A percentile compares a stretch with the other conserved stretches of the same genome.
Evolutionary conservation across 2,888 invertebrate species (phyloP).

Genomic region (Bruchidius siliquastri): DNA sequence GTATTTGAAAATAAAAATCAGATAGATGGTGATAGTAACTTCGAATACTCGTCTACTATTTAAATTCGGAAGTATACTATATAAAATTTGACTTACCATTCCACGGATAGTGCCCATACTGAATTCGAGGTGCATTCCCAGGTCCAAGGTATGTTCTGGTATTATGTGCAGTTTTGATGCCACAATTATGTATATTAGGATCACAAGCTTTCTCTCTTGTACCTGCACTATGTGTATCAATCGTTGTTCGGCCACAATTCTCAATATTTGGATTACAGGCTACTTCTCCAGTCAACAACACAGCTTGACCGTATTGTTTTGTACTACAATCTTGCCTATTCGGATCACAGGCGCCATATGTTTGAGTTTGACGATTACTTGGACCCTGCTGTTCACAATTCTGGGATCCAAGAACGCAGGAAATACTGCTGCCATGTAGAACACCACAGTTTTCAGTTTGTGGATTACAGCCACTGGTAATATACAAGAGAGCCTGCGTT

Average conservation of each 20-base stretch:
- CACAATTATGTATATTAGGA: constrained; percentile 8
- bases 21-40: no score
- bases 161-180: background rate
- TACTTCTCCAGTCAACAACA: background rate
- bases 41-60: no score
- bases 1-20: no score
- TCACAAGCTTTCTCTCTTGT: constrained; percentile 1
- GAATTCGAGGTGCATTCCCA: background rate
- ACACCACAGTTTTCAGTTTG: background rate
- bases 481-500: background rate
- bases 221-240: background rate
- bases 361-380: background rate
- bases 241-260: background rate
- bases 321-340: background rate
- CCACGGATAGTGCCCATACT: no score
- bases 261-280: background rate
- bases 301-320: background rate
- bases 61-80: no score
- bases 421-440: background rate
- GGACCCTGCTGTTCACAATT: constrained; percentile 11
- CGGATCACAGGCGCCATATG: background rate
- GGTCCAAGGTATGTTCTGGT: background rate
- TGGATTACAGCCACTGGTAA: background rate
- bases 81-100: no score
- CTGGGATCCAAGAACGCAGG: constrained; percentile 14